Conservation (phyloP, 2,888 invertebrate species). For the Brachynemurus nebulosus region DNA sequence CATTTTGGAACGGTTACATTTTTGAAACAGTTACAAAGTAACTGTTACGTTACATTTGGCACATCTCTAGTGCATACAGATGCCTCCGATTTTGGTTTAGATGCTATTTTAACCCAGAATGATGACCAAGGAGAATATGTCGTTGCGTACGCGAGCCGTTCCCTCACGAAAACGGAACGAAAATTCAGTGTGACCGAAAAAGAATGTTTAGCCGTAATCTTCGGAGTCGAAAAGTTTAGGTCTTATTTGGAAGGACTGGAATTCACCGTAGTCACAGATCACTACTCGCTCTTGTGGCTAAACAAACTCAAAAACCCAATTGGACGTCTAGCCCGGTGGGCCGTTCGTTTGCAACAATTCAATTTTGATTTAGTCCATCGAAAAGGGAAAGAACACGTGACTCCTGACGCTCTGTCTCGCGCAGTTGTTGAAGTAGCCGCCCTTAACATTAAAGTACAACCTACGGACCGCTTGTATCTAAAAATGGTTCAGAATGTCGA, state of each 20-base stretch:
- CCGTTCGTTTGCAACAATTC: background rate
- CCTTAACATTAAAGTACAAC: too few relatives aligned
- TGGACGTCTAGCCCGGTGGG: background rate
- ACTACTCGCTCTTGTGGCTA: background rate
- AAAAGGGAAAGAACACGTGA: background rate
- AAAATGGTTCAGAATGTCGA: too few relatives aligned
- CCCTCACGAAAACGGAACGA: background rate
- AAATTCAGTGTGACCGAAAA: background rate
- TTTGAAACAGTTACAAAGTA: too few relatives aligned
- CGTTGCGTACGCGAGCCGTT: background rate
- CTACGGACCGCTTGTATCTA: too few relatives aligned
- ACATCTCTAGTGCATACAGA: too few relatives aligned
- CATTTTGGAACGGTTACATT: too few relatives aligned
- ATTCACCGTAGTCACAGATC: background rate
- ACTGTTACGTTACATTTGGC: too few relatives aligned
- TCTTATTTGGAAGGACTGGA: background rate
- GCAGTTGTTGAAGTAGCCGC: too few relatives aligned
- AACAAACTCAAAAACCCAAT: background rate
- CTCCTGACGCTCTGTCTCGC: background rate
- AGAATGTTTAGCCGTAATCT: background rate
- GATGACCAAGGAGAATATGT: background rate
- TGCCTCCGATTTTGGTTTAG: background rate
- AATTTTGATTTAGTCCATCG: background rate
- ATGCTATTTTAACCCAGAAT: background rate
- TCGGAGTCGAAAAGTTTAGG: background rate